Base-by-base conservation (phyloP, 2,797 vertebrate species). In the Enteromius paludinosus region DNA sequence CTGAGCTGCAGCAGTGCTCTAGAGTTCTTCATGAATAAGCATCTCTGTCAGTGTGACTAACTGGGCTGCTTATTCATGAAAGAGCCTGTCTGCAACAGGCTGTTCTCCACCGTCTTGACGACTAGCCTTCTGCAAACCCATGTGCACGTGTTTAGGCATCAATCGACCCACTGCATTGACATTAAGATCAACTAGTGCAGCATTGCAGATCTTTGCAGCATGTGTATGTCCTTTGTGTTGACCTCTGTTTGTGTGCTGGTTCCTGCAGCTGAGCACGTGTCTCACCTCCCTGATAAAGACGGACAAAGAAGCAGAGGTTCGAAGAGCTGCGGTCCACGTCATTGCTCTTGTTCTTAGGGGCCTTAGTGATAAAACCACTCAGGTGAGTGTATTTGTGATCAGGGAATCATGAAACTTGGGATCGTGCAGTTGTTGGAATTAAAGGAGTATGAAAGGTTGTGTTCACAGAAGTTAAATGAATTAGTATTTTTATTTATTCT, bases 241-340 rank as follows among this genome's bases (percentile, higher is more conserved):
- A 76, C 45, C 56, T 25, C 11, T 84, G 71, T 79, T 45, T 83
- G 30, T 83, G 52, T 85, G 80, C 82, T 28, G 79, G 20, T 73
- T 54, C 61, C 84, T 30, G 3, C 90, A 99, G 98, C 89, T 99
- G 87, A 95, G 94, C 85, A 91, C 91, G 38, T 99, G 98, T 87
- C 89, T 99, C 88, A 95, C 94, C 0, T 93, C 97, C 1, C 68
- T 97, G 64, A 95, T 97, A 78, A 96, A 92, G 89, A 97, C 94
- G 0, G 98, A 99, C 87, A 91, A 73, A 5, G 92, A 97, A 80
- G 94, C 89, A 0, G 95, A 96, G 81, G 97, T 97, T 82, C 96
- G 97, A 79, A 94, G 97, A 92, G 97, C 98, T 0, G 97, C 96
- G 0, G 90, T 99, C 80, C 96, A 98, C 0, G 96, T 98, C 69